Evolutionary conservation across 2,113 vertebrate genomes (phyloP).

Genomic region (Thalassarche chlororhynchos): DNA sequence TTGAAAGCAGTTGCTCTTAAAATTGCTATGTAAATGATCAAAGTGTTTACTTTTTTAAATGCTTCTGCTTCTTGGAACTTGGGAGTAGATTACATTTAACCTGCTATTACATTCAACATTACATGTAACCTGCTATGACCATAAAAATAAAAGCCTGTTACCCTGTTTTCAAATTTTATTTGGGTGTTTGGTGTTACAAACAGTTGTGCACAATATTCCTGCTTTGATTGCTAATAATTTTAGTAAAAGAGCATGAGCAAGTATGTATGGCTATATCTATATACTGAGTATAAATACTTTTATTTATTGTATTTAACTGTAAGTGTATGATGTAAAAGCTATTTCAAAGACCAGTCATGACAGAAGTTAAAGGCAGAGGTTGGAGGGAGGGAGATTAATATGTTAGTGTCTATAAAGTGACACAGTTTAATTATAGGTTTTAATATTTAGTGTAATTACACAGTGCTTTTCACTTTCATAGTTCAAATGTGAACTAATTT

Average conservation of each 20-base stretch:
- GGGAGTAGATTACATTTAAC: not conserved
- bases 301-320: not conserved
- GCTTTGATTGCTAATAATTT: not conserved
- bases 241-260: not conserved
- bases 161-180: not conserved
- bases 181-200: not conserved
- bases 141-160: not conserved
- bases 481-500: not conserved
- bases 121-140: not conserved
- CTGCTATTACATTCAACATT: too few relatives aligned
- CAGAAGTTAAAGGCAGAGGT: not conserved
- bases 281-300: not conserved
- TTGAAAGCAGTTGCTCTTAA: not conserved
- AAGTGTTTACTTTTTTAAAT: not conserved
- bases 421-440: slow-evolving; percentile 9
- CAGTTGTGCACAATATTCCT: not conserved
- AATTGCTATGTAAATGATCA: not conserved
- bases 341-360: not conserved
- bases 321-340: not conserved
- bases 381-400: not conserved
- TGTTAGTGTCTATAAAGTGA: not conserved
- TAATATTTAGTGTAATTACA: not conserved
- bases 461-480: not conserved
- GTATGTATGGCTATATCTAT: not conserved
- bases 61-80: not conserved